Base-by-base conservation (phyloP, 2,797 vertebrate species). In the Rhyacichthys aspro region DNA sequence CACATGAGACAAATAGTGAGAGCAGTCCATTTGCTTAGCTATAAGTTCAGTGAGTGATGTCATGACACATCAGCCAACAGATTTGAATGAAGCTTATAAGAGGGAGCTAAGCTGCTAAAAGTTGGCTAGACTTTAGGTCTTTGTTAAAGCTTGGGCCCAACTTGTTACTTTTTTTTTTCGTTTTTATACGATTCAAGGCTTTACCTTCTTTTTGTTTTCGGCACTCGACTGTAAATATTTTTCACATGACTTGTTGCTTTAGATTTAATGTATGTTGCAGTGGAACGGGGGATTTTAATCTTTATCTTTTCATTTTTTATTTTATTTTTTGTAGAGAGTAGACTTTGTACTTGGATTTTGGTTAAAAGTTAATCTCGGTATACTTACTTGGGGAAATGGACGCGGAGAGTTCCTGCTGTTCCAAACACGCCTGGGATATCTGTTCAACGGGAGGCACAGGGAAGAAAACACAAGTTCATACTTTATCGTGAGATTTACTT, bases 301-400 rank as follows among this genome's bases (percentile, higher is more conserved):
- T 50, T 50, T 16, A 3, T 8, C 15, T 43, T 16, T 14, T n/a
- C n/a, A n/a, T n/a, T 43, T 7, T 14, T 43, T 16, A n/a, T 16
- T 50, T 9, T 15, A 34, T 36, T 34, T 34, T 34, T n/a, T 36
- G 11, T 12, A 37, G 11, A 14, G 8, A 9, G n/a, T 3, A 17
- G 16, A 37, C 8, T 17, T 11, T n/a, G n/a, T n/a, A n/a, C n/a
- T n/a, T n/a, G n/a, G 8, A 17, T 49, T 17, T 32, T 32, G 8
- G 47, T 32, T 15, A 17, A 11, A 36, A 11, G 11, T 18, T 38
- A 52, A 11, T 17, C 11, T 47, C 28, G 2, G 18, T 8, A 1
- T 79, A 96, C 95, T 89, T 86, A 98, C 97, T 90, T 93, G 92
- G 70, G 55, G 89, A 70, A 18, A 92, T 85, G 66, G 94, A 82